These are phyloP conservation scores for Dolichopus griseipennis DNA, from an alignment of 2,888 invertebrate genomes.

Conservation along the genomic window DNA sequence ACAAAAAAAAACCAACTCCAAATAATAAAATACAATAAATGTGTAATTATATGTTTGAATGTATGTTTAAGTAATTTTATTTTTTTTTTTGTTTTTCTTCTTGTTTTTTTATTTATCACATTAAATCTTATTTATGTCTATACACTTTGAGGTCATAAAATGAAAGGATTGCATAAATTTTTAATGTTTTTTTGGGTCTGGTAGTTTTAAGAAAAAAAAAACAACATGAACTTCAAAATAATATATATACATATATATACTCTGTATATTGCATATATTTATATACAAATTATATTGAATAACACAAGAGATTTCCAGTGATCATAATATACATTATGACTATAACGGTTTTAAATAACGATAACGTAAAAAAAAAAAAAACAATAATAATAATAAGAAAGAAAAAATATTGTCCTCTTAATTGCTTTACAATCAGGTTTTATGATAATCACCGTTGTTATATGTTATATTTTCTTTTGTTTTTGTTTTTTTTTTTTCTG, in stretches of 20 bases:
- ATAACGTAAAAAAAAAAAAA: background rate
- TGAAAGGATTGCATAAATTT: background rate
- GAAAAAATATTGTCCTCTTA: background rate
- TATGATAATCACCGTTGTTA: background rate
- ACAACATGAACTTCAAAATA: background rate
- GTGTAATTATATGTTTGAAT: background rate
- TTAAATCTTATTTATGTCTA: slow-evolving; percentile 6
- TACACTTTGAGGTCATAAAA: background rate
- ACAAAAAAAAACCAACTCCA: background rate
- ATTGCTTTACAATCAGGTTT: slow-evolving; percentile 4
- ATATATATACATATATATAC: background rate
- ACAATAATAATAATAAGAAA: background rate
- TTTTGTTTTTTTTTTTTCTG: no score
- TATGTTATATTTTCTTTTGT: no score
- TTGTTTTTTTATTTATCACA: background rate
- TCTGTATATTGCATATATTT: no score
- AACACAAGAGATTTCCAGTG: background rate
- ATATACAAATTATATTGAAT: no score
- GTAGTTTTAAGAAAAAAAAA: background rate
- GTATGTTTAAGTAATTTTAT: background rate
- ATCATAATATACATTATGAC: background rate
- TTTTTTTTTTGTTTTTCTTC: background rate
- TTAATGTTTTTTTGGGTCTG: background rate
- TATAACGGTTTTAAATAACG: background rate
- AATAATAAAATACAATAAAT: no score